Evolutionary conservation across 2,797 vertebrate species (phyloP).

Genomic region (Propithecus deckenii): DNA sequence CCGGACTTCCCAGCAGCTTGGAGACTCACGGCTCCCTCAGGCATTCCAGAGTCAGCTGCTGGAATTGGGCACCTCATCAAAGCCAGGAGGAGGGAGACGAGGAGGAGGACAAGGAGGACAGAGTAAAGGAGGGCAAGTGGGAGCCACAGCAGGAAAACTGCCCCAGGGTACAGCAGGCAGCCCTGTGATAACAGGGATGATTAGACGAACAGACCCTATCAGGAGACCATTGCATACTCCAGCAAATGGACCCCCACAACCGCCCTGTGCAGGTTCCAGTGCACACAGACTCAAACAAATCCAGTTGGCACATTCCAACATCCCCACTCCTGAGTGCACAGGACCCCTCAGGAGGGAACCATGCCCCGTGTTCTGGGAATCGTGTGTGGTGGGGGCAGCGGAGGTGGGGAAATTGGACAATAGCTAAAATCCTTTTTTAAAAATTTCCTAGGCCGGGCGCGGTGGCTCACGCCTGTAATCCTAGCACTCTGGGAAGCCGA

Average conservation of each 20-base stretch:
- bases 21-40: not conserved
- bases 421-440: not conserved
- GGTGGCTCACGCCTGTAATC: no score
- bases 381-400: no score
- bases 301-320: no score
- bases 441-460: no score
- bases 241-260: not conserved
- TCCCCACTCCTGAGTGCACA: fast-evolving
- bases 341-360: not conserved
- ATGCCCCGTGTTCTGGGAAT: not conserved
- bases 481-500: no score
- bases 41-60: not conserved
- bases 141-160: not conserved
- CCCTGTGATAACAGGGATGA: not conserved
- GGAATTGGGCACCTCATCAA: not conserved
- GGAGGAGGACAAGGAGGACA: not conserved
- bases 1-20: not conserved
- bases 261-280: fast-evolving
- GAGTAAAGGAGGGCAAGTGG: not conserved
- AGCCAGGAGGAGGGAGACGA: not conserved
- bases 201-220: not conserved
- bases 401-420: no score
- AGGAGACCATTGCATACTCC: not conserved
- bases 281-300: not conserved
- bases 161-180: not conserved